Evolutionary conservation across 2,888 invertebrate genomes (phyloP).

Genomic region (Auanema freiburgensis): DNA sequence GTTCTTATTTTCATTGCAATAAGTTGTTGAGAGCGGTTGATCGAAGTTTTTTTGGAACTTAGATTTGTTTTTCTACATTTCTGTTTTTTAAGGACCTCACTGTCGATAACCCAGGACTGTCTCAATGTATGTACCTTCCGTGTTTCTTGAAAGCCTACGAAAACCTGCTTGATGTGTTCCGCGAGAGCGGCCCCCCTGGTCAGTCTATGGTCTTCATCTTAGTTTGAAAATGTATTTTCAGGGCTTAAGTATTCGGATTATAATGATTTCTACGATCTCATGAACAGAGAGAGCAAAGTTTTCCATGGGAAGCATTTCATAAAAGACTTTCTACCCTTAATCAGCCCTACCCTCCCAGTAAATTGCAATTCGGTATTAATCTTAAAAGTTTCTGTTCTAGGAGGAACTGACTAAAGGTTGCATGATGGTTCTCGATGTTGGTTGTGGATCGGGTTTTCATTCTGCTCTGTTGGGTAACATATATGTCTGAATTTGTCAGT

Average conservation of each 20-base stretch:
- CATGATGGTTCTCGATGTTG: slow-evolving; percentile 48
- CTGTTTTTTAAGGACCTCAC: slow-evolving; percentile 25
- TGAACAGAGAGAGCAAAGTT: not conserved
- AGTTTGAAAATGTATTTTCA: not conserved
- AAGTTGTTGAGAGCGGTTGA: not conserved
- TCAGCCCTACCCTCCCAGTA: not conserved
- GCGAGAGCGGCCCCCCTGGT: slow-evolving; percentile 43
- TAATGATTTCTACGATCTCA: not conserved
- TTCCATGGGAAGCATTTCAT: not conserved
- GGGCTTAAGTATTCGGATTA: not conserved
- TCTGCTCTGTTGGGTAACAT: slow-evolving; percentile 24
- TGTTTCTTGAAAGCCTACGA: slow-evolving; percentile 30
- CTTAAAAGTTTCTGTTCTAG: not conserved
- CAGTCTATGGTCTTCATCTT: too few species aligned
- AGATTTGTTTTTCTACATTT: not conserved
- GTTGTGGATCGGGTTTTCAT: slow-evolving; percentile 55
- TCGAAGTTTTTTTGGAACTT: not conserved
- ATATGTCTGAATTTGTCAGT: not conserved
- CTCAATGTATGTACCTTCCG: slow-evolving; percentile 23
- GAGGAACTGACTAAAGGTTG: slow-evolving; percentile 31
- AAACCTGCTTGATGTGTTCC: slow-evolving; percentile 33
- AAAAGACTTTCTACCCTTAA: not conserved
- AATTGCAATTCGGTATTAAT: not conserved
- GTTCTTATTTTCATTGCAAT: slow-evolving; percentile 10
- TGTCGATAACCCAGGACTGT: slow-evolving; percentile 14